A percentile compares a stretch with the other conserved stretches of the same genome.
Conservation (phyloP, 2,113 vertebrate species). For the Amphiprion percula region DNA sequence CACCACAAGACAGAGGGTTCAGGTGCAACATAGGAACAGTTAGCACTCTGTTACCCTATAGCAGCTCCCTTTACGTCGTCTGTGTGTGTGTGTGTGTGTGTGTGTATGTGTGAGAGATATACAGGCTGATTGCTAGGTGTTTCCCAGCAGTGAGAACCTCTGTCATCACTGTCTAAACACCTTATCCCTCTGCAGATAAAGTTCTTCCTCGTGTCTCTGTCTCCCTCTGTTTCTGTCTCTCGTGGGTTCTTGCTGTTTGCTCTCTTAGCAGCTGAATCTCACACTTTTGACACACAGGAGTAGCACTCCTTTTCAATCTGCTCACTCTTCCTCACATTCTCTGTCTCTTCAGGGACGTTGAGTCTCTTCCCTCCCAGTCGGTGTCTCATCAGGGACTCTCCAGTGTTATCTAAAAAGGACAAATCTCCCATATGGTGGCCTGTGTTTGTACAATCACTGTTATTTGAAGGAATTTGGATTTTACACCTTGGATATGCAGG, state of each 20-base stretch:
- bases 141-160: conserved; percentile 71
- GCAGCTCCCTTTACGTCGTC: background rate
- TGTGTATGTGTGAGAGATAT: conserved; percentile 7
- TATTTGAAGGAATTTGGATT: conserved; percentile 11
- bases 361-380: background rate
- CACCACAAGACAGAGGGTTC: background rate
- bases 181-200: conserved; percentile 62
- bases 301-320: conserved; percentile 65
- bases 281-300: conserved; percentile 68
- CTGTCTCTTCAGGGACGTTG: conserved; percentile 40
- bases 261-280: conserved; percentile 53
- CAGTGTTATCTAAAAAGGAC: conserved; percentile 7
- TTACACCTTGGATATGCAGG: too few relatives aligned
- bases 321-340: conserved; percentile 49
- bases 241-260: conserved; percentile 16
- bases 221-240: conserved; percentile 27
- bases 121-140: conserved; percentile 70
- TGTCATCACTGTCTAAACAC: conserved; percentile 75
- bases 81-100: background rate
- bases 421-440: background rate
- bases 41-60: background rate
- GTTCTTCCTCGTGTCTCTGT: conserved; percentile 39
- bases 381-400: conserved; percentile 29
- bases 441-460: conserved; percentile 7
- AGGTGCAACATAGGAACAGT: background rate